Conservation (phyloP, 2,113 vertebrate genomes). For the Semnornis frantzii region DNA sequence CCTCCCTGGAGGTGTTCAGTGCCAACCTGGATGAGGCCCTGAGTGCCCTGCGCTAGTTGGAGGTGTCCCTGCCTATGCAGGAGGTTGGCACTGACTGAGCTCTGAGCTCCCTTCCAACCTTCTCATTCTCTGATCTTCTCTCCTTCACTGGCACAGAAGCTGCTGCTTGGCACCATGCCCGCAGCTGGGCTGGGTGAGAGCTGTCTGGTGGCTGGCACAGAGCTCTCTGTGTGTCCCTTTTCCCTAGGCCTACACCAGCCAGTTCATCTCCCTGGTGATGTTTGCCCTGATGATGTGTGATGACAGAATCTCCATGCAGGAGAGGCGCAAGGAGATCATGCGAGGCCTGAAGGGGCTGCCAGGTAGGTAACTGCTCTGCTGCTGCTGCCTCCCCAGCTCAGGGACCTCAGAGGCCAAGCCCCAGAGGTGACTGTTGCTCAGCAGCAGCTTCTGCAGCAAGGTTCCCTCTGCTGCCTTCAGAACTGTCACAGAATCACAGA, state of each 20-base stretch:
- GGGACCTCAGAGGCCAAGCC: background rate
- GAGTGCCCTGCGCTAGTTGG: too few relatives aligned
- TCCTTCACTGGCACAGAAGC: too few relatives aligned
- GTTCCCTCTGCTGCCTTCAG: background rate
- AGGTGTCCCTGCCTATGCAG: too few relatives aligned
- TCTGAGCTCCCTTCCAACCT: too few relatives aligned
- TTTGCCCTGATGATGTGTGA: constrained; percentile 97
- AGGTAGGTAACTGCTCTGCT: constrained; percentile 72
- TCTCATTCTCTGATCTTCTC: too few relatives aligned
- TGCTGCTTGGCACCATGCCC: too few relatives aligned
- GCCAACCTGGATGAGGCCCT: too few relatives aligned
- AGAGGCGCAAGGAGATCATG: constrained; percentile 93
- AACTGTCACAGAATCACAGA: background rate
- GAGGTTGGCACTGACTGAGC: too few relatives aligned
- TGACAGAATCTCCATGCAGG: constrained; percentile 96
- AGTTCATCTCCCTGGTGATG: constrained; percentile 97
- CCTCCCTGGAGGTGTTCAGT: too few relatives aligned
- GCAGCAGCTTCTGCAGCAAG: fast-evolving
- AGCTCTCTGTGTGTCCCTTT: background rate
- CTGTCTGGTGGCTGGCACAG: too few relatives aligned
- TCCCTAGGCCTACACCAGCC: constrained; percentile 93
- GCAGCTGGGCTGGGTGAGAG: too few relatives aligned
- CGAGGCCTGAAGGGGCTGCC: constrained; percentile 90
- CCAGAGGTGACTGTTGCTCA: fast-evolving
- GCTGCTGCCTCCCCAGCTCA: background rate